These are phyloP conservation scores for Halichoerus grypus DNA, from an alignment of 2,113 vertebrate genomes.

Conservation along the genomic window DNA sequence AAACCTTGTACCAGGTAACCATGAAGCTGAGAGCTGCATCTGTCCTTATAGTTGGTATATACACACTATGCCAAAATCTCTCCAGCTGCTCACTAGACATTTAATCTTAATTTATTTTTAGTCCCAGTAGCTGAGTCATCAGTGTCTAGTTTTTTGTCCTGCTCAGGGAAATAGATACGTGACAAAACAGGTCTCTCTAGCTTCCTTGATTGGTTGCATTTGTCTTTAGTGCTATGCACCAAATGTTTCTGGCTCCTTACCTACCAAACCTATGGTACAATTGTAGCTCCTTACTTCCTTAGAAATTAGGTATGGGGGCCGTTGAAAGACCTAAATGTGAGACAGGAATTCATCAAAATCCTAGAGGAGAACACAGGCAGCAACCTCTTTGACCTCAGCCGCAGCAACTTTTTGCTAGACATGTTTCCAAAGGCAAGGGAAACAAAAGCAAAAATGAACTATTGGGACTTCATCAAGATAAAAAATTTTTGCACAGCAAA, in stretches of 20 bases:
- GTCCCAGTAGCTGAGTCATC: not conserved
- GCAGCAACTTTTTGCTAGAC: too few relatives aligned
- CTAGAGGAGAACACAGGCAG: not conserved
- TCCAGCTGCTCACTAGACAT: not conserved
- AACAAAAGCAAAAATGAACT: too few relatives aligned
- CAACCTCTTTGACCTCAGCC: too few relatives aligned
- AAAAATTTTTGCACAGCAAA: too few relatives aligned
- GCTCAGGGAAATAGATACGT: not conserved
- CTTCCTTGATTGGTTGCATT: not conserved
- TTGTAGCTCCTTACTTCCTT: not conserved
- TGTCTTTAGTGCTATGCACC: not conserved
- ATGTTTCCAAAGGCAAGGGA: too few relatives aligned
- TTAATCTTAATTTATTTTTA: conserved; percentile 26
- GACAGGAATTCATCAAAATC: not conserved
- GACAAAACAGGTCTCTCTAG: not conserved
- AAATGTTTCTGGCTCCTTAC: not conserved
- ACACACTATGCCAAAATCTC: not conserved
- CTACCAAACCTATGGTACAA: not conserved
- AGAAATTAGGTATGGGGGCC: not conserved
- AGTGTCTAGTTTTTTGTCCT: not conserved
- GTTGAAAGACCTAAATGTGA: not conserved
- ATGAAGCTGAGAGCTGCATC: not conserved
- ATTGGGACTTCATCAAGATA: too few relatives aligned
- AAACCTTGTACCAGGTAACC: not conserved
- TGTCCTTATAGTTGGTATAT: not conserved